These are phyloP conservation scores for Apolygus lucorum DNA, from an alignment of 1,140 invertebrate genomes.

Conservation along the genomic window DNA sequence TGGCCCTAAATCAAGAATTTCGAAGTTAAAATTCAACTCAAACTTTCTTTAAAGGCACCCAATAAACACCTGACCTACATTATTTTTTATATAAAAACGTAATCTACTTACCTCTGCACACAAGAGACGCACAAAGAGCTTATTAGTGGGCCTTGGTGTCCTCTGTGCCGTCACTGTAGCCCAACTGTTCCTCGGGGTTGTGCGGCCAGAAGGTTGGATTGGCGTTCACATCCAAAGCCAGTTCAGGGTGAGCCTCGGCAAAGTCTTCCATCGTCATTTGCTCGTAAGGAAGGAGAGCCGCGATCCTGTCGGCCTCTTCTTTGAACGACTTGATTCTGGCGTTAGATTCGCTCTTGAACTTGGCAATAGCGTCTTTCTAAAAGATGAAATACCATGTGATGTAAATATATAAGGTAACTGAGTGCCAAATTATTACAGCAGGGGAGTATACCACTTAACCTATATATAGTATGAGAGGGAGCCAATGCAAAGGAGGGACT, in stretches of 20 bases:
- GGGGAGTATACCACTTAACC: too few relatives aligned
- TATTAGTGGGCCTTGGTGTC: not conserved
- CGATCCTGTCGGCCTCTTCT: slow-evolving; percentile 50
- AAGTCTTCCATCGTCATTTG: slow-evolving; percentile 87
- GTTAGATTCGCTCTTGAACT: slow-evolving; percentile 41
- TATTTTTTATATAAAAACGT: too few relatives aligned
- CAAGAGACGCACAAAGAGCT: too few relatives aligned
- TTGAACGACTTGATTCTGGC: slow-evolving; percentile 41
- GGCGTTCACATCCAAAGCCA: slow-evolving; percentile 56
- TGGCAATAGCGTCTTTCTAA: slow-evolving; percentile 38
- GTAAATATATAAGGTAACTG: too few relatives aligned
- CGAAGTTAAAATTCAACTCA: too few relatives aligned
- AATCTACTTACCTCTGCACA: too few relatives aligned
- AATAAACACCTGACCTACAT: too few relatives aligned
- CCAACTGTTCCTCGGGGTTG: slow-evolving; percentile 44
- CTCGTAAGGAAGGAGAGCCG: slow-evolving; percentile 58
- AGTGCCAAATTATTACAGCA: too few relatives aligned
- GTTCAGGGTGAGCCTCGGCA: slow-evolving; percentile 56
- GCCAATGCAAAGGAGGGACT: too few relatives aligned
- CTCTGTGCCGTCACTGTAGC: slow-evolving; percentile 27
- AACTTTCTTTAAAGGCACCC: too few relatives aligned
- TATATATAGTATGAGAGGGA: too few relatives aligned
- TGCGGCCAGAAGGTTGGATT: slow-evolving; percentile 78
- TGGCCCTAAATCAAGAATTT: too few relatives aligned
- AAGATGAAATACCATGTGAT: slow-evolving; percentile 32